Conservation (phyloP, 2,113 vertebrate genomes). For the Nestor notabilis region DNA sequence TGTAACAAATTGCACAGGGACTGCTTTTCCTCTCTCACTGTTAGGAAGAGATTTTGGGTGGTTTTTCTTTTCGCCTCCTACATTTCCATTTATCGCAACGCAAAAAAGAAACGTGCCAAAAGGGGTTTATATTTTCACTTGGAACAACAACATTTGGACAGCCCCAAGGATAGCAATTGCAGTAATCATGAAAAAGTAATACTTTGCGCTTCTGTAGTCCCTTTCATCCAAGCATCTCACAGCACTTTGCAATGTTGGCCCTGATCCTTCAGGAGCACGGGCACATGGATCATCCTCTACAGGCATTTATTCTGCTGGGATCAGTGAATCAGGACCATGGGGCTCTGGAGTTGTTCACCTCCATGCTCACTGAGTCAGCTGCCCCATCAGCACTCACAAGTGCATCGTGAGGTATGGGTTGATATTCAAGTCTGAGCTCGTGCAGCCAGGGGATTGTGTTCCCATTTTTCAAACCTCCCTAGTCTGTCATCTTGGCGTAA, state of each 20-base stretch:
- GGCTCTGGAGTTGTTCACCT: background rate
- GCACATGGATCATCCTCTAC: background rate
- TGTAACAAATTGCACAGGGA: conserved; percentile 57
- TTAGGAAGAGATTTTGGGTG: background rate
- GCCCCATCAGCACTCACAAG: background rate
- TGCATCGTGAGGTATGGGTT: background rate
- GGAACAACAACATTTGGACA: conserved; percentile 39
- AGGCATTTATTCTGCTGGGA: background rate
- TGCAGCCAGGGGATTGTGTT: background rate
- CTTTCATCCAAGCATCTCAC: conserved; percentile 20
- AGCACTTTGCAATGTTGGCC: background rate
- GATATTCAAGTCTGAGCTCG: conserved; percentile 27
- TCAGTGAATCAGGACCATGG: background rate
- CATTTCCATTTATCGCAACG: conserved; percentile 9
- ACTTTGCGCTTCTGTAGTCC: conserved; percentile 4
- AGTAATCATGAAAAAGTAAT: conserved; percentile 57
- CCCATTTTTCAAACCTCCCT: background rate
- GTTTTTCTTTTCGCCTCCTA: background rate
- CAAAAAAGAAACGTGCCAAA: conserved; percentile 16
- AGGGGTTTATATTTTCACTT: conserved; percentile 12
- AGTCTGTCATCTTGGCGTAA: background rate
- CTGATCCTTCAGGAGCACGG: background rate
- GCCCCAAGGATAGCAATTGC: conserved; percentile 16
- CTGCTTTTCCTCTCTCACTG: conserved; percentile 8
- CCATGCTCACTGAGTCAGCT: background rate